These are phyloP conservation scores for Megalopta genalis DNA, from an alignment of 1,140 invertebrate genomes.

Conservation along the genomic window DNA sequence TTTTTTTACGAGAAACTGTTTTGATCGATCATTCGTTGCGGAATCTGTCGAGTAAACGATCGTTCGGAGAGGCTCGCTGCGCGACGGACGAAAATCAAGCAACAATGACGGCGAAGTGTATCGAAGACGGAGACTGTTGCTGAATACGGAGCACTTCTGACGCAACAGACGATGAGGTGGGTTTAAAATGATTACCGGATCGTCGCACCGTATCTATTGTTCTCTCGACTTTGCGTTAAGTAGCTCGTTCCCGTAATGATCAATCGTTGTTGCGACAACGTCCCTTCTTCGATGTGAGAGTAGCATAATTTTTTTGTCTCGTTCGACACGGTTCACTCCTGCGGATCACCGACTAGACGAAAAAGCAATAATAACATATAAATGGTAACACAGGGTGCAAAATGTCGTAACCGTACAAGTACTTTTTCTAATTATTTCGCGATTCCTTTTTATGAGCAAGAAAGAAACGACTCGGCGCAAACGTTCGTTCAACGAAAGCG, in stretches of 20 bases:
- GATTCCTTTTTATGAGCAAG: not conserved
- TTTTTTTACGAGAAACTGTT: not conserved
- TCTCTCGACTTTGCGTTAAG: slow-evolving; percentile 11
- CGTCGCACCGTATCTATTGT: slow-evolving; percentile 22
- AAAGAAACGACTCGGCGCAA: not conserved
- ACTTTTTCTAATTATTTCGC: not conserved
- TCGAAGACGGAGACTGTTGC: not conserved
- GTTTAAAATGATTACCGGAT: slow-evolving; percentile 31
- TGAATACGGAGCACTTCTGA: slow-evolving; percentile 38
- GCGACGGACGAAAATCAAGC: slow-evolving; percentile 31
- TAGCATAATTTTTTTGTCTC: not conserved
- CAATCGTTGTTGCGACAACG: slow-evolving; percentile 28
- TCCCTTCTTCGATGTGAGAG: not conserved
- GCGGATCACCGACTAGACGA: not conserved
- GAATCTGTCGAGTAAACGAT: not conserved
- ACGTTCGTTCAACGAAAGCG: not conserved
- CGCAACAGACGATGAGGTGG: slow-evolving; percentile 33
- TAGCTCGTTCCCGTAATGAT: slow-evolving; percentile 20
- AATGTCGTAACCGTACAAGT: slow-evolving; percentile 21
- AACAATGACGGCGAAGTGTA: slow-evolving; percentile 30
- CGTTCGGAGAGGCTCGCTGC: slow-evolving; percentile 2
- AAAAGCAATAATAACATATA: not conserved
- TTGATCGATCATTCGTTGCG: not conserved
- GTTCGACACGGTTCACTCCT: not conserved
- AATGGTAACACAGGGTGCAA: slow-evolving; percentile 10